Conservation (phyloP, 2,113 vertebrate genomes). For the rabbit (Oryctolagus cuniculus) region mOryCun1.1 NC_091432.1:101602501-101603000, state of each 20-base stretch:
- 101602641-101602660: not conserved
- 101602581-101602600: not conserved
- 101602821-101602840: not conserved
- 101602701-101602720: not conserved
- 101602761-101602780: not conserved
- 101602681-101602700: not conserved
- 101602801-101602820: not conserved
- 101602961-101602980: not conserved
- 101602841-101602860: not conserved
- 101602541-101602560: not conserved
- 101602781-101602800: not conserved
- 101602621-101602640: not conserved
- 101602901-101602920: conserved; percentile 32
- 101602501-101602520: not conserved
- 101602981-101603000: conserved; percentile 10
- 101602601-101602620: not conserved
- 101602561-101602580: conserved; percentile 16
- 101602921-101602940: not conserved
- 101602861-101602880: not conserved
- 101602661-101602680: not conserved
- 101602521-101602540: not conserved
- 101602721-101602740: not conserved
- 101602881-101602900: conserved; percentile 22
- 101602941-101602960: conserved; percentile 37
- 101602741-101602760: not conserved